Evolutionary conservation across 2,113 vertebrate species (phyloP), one percentile per base, ranked within the genome.

Genomic region (Hyla sarda): DNA sequence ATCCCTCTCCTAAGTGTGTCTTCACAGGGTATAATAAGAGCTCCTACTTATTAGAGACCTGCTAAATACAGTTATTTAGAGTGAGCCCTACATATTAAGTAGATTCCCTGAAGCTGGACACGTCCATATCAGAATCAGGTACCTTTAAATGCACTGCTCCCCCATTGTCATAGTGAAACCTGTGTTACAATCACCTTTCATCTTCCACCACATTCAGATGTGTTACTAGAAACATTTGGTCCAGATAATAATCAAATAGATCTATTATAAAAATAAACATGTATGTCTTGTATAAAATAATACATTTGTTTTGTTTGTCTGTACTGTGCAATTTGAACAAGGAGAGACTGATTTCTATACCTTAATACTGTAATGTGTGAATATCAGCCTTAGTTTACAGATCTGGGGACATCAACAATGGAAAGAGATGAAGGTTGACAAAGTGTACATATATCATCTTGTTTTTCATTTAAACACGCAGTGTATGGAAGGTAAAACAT

Each of bases 221-320:
- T 34, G 32, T 58, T 79, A 34, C 52, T 79, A 58, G 54, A 71
- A 80, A 72, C 48, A 90, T 94, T 95, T 96, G 95, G 94, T 96
- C 95, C 94, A 92, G 90, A 89, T 93, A 92, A 89, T 90, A 92
- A 89, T 90, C 89, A 88, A 90, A 91, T 90, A 90, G n/a, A 87
- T 91, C 92, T 90, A 82, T 91, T 95, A 95, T 90, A 95, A 95
- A 96, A 96, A 96, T 95, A 96, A 93, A 93, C 91, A 91, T 92
- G 86, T 92, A 88, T 86, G 92, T 89, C 94, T 95, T 92, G 94
- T 96, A 96, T 95, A 92, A 90, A 93, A 47, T 90, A 93, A 94
- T 92, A 75, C 67, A 90, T 92, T 93, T 94, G 94, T 90, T 89
- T 93, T 88, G 41, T 93, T 91, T 30, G 21, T 77, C 16, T 17